phyloP scores from a whole-genome alignment of 2,113 vertebrate genomes.

The Coryphaenoides rupestris region DNA sequence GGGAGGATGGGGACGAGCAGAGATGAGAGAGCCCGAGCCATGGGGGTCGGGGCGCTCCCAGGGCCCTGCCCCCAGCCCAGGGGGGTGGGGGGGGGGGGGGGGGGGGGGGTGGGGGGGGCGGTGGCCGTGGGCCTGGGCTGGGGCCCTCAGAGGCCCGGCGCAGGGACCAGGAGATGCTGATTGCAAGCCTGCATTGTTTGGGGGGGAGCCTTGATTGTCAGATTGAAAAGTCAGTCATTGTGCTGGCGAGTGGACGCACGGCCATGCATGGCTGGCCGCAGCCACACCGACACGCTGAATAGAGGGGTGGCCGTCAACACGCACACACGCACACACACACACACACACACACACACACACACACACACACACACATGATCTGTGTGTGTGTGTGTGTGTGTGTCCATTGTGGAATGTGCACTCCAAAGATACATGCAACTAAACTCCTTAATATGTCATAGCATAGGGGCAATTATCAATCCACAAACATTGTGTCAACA shows the following conservation, averaged over 20 bases:
- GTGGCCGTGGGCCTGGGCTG: slow-evolving; percentile 5
- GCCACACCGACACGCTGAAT: slow-evolving; percentile 32
- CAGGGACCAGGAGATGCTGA: slow-evolving; percentile 28
- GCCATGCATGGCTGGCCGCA: slow-evolving; percentile 2
- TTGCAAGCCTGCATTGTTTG: slow-evolving; percentile 38
- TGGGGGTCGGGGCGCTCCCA: slow-evolving; percentile 41
- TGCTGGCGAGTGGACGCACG: slow-evolving; percentile 2
- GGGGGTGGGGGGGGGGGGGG: slow-evolving; percentile 17
- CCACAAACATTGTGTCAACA: too few species aligned
- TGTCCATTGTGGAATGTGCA: too few species aligned
- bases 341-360: slow-evolving; percentile 11
- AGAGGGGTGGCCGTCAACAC: slow-evolving; percentile 20
- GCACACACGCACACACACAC: slow-evolving; percentile 11
- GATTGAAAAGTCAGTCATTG: slow-evolving; percentile 35
- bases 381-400: too few species aligned
- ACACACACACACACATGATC: slow-evolving; percentile 4
- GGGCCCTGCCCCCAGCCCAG: slow-evolving; percentile 18
- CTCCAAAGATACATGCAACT: too few species aligned
- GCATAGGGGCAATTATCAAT: too few species aligned
- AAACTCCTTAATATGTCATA: too few species aligned
- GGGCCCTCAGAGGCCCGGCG: slow-evolving; percentile 14
- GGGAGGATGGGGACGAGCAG: slow-evolving; percentile 34
- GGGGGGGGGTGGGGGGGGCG: too few species aligned
- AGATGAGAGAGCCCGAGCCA: slow-evolving; percentile 55
- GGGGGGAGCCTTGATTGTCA: slow-evolving; percentile 29